Evolutionary conservation across 2,113 vertebrate genomes (phyloP).

Genomic region (Trogon surrucura): DNA sequence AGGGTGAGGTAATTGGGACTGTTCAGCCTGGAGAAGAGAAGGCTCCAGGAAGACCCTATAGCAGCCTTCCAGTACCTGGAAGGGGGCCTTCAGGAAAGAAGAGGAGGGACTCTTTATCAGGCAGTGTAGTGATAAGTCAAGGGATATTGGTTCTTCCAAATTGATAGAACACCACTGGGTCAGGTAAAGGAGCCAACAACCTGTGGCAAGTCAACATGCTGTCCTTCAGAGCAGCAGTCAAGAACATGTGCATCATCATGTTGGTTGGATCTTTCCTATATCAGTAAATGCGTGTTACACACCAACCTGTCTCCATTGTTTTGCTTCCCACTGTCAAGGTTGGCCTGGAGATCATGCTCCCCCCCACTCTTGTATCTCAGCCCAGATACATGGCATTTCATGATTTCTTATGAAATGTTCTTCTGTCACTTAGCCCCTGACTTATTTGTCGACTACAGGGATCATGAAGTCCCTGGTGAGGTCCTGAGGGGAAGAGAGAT

Average conservation of each 20-base stretch:
- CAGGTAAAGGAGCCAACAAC: neutral
- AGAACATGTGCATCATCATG: fast-evolving
- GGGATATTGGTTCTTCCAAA: neutral
- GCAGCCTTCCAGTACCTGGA: too few species aligned
- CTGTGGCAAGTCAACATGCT: neutral
- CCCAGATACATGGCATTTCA: neutral
- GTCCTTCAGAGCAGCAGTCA: neutral
- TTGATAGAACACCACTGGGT: neutral
- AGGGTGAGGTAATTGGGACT: too few species aligned
- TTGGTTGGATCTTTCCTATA: neutral
- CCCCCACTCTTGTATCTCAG: too few species aligned
- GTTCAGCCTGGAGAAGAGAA: too few species aligned
- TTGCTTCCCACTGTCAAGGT: neutral
- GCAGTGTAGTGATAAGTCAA: too few species aligned
- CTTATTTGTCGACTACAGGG: neutral
- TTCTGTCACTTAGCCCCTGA: neutral
- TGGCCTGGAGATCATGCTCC: neutral
- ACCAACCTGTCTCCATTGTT: neutral
- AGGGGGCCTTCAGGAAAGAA: too few species aligned
- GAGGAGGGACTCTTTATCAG: too few species aligned
- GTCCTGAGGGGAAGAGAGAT: neutral
- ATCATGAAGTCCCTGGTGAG: fast-evolving
- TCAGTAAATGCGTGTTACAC: neutral
- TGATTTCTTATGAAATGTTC: neutral
- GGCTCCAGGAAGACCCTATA: too few species aligned